Evolutionary conservation across 2,797 vertebrate species (phyloP).

Genomic region (Pithecia hirsuta): DNA sequence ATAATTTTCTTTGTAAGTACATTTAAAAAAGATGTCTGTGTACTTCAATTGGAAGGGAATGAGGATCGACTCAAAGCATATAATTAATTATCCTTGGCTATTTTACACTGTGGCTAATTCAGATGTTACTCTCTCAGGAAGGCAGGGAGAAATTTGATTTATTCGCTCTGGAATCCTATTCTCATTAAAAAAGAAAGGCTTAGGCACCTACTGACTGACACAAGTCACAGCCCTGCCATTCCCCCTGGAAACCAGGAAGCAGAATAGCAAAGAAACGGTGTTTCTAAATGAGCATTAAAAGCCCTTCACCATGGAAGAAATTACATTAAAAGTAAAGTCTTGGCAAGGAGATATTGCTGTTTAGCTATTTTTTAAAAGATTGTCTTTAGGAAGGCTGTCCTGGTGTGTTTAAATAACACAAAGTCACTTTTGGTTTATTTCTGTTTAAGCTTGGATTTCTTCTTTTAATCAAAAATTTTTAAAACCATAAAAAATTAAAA

Average conservation of each 20-base stretch:
- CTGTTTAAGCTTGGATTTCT: neutral
- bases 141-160: slow-evolving; percentile 68
- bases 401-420: neutral
- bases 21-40: slow-evolving; percentile 51
- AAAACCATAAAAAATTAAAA: neutral
- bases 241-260: neutral
- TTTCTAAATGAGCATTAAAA: slow-evolving; percentile 28
- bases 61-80: slow-evolving; percentile 66
- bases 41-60: slow-evolving; percentile 54
- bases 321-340: neutral
- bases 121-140: slow-evolving; percentile 69
- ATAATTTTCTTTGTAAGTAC: slow-evolving; percentile 74
- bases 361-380: neutral
- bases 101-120: slow-evolving; percentile 79
- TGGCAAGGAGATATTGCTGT: neutral
- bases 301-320: neutral
- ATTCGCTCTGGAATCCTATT: slow-evolving; percentile 50
- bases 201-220: slow-evolving; percentile 59
- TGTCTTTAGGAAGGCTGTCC: neutral
- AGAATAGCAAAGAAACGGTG: neutral
- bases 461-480: neutral
- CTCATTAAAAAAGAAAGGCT: slow-evolving; percentile 58
- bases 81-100: slow-evolving; percentile 81
- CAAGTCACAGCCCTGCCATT: slow-evolving; percentile 20
- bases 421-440: neutral